Base-by-base conservation (phyloP, 2,888 invertebrate species). In the Sturmia bella region DNA sequence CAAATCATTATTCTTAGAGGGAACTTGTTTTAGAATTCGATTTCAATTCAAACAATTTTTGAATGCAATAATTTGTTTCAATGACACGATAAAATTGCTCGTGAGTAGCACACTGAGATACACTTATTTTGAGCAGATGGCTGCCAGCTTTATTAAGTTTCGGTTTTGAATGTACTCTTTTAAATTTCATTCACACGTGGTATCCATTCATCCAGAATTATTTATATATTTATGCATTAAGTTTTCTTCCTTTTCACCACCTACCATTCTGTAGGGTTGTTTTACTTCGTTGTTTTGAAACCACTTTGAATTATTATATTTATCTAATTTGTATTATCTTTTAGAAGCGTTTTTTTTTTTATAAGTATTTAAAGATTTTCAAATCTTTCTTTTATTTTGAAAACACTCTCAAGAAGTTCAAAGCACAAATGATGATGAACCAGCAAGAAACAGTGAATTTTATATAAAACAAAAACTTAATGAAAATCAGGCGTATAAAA, bases 341-440 rank as follows among this genome's bases (percentile, higher is more conserved):
- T 70, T 66, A 69, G 24, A 52, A 68, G 19, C 15, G 15, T 61
- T 72, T 81, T 45, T 21, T 76, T 41, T 73, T 50, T 32, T 61
- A 61, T 7, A 21, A 13, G 19, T 48, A n/a, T 63, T 13, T 48
- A 17, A 12, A 37, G n/a, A 15, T 37, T 64, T 17, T 32, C 17
- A 3, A 45, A 17, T 54, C 17, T 9, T 37, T 59, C 3, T 43
- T 37, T 68, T 68, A 54, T 21, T 52, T 45, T 24, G 45, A 64
- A 73, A 73, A 69, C 74, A 86, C 87, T 87, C 88, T 87, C 86
- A 86, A 87, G 88, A 87, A 89, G 90, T 89, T 89, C 88, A 87
- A 89, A 90, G 87, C 89, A 89, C 89, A 90, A 90, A 89, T 90
- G 90, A 89, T 90, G 89, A 88, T 90, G 87, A 87, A 87, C 86